These are phyloP conservation scores for Agriopis aurantiaria DNA, from an alignment of 2,888 invertebrate species.

Conservation along the genomic window DNA sequence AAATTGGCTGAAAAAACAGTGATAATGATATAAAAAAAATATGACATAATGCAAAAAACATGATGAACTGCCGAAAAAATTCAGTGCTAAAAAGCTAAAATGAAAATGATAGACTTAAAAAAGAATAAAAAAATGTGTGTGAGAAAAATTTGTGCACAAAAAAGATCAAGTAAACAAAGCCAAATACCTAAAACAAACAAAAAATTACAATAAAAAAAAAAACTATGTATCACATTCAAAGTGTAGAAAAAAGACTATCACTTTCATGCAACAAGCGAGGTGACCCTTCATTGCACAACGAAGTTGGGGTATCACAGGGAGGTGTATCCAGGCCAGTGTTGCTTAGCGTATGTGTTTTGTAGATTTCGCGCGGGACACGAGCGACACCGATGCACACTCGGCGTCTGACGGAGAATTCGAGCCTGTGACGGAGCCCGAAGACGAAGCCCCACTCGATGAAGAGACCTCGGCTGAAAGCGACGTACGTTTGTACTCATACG, in stretches of 20 bases:
- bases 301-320: background rate
- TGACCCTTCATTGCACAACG: slow-evolving; percentile 10
- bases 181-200: background rate
- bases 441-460: slow-evolving; percentile 65
- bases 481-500: slow-evolving; percentile 51
- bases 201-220: slow-evolving; percentile 39
- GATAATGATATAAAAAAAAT: background rate
- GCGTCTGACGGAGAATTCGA: slow-evolving; percentile 72
- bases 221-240: slow-evolving; percentile 5
- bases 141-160: slow-evolving; percentile 27
- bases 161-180: background rate
- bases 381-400: slow-evolving; percentile 74
- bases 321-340: slow-evolving; percentile 3
- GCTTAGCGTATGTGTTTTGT: slow-evolving; percentile 66
- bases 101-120: background rate
- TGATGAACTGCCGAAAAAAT: background rate
- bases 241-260: slow-evolving; percentile 1
- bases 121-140: slow-evolving; percentile 35
- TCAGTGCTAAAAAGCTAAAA: background rate
- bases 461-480: slow-evolving; percentile 86
- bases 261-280: background rate
- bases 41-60: background rate
- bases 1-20: background rate
- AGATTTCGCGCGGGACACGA: slow-evolving; percentile 85
- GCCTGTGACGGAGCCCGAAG: slow-evolving; percentile 82